Evolutionary conservation across 2,113 vertebrate species (phyloP).

Genomic region (Hipposideros armiger): DNA sequence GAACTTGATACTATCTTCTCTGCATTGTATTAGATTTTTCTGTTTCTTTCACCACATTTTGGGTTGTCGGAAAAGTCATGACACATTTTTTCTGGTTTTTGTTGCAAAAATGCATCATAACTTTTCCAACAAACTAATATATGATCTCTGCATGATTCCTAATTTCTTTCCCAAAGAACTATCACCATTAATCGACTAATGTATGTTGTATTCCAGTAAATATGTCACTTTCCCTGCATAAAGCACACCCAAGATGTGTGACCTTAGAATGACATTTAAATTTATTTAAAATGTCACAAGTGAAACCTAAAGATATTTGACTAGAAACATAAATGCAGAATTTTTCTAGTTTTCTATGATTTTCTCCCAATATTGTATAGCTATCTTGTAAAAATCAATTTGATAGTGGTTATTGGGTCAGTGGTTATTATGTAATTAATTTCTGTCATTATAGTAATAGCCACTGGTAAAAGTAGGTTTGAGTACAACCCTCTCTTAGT

Average conservation of each 20-base stretch:
- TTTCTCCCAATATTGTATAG: not conserved
- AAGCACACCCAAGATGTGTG: not conserved
- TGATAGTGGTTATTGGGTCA: not conserved
- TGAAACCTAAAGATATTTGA: not conserved
- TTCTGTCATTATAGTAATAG: not conserved
- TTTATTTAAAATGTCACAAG: not conserved
- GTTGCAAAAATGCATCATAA: too few relatives aligned
- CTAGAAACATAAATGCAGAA: not conserved
- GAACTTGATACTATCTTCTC: not conserved
- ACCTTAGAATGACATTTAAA: not conserved
- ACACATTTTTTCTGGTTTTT: too few relatives aligned
- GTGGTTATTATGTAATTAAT: not conserved
- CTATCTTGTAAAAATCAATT: not conserved
- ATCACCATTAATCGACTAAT: not conserved
- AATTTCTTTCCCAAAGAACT: conserved; percentile 21
- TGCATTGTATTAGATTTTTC: not conserved
- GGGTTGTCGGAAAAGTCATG: too few relatives aligned
- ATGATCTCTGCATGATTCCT: not conserved
- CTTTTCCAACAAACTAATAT: not conserved
- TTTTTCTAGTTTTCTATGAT: not conserved
- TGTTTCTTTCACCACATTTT: not conserved
- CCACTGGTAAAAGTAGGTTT: not conserved
- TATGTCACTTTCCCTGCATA: not conserved
- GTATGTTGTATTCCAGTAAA: not conserved
- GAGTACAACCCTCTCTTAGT: not conserved